Evolutionary conservation across 2,888 invertebrate genomes (phyloP).

Genomic region (Ceraclea dissimilis): DNA sequence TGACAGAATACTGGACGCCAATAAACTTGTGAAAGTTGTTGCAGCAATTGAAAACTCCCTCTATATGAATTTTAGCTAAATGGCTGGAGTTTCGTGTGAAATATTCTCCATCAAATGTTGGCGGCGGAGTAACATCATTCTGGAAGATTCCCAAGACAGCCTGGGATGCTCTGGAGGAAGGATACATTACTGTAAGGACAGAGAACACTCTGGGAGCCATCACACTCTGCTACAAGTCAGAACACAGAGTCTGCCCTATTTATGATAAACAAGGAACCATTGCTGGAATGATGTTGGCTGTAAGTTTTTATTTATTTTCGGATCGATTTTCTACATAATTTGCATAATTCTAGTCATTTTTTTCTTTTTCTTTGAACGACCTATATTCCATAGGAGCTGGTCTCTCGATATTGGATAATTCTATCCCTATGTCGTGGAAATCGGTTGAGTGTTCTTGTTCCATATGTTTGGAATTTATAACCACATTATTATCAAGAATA

Average conservation of each 20-base stretch:
- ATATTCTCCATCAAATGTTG: constrained; percentile 13
- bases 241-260: constrained; percentile 19
- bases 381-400: background rate
- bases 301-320: constrained; percentile 7
- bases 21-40: too few relatives aligned
- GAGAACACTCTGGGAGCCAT: constrained; percentile 12
- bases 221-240: constrained; percentile 13
- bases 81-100: constrained; percentile 23
- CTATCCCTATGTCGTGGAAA: too few relatives aligned
- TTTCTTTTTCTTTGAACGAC: too few relatives aligned
- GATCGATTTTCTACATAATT: too few relatives aligned
- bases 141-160: constrained; percentile 18
- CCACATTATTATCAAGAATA: too few relatives aligned
- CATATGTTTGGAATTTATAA: too few relatives aligned
- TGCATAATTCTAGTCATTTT: too few relatives aligned
- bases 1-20: too few relatives aligned
- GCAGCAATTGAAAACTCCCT: too few relatives aligned
- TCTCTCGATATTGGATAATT: too few relatives aligned
- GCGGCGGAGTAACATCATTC: constrained; percentile 21
- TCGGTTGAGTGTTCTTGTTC: too few relatives aligned
- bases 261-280: constrained; percentile 22
- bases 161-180: constrained; percentile 26
- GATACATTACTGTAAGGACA: constrained; percentile 24
- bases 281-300: constrained; percentile 22
- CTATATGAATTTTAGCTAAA: constrained; percentile 22